phyloP scores from a whole-genome alignment of 2,797 vertebrate species.

The Melanotaenia trifasciata region DNA sequence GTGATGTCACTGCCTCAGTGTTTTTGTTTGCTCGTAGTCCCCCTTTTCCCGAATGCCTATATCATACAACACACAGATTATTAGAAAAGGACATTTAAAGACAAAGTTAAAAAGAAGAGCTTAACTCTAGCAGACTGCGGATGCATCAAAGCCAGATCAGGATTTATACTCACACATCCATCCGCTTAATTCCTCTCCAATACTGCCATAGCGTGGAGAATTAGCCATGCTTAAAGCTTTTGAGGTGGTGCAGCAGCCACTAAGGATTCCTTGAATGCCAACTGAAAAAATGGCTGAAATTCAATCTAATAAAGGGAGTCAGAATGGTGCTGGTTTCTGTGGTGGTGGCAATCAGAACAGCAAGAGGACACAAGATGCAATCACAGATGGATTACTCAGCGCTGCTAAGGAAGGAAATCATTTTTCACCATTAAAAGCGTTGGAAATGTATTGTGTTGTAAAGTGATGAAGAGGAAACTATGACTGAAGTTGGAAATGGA shows the following conservation, averaged over 20 bases:
- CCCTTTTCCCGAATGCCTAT: conserved; percentile 2
- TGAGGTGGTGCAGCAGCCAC: conserved; percentile 38
- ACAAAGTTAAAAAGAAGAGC: conserved; percentile 33
- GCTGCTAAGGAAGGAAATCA: not conserved
- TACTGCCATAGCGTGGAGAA: conserved; percentile 25
- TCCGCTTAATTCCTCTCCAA: conserved; percentile 41
- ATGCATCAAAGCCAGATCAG: conserved; percentile 40
- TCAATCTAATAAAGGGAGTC: conserved; percentile 45
- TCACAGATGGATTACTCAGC: not conserved
- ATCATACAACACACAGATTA: conserved; percentile 19
- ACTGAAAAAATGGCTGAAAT: conserved; percentile 59
- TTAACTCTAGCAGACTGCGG: conserved; percentile 33
- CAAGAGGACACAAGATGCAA: conserved; percentile 28
- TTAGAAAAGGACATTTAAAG: conserved; percentile 17
- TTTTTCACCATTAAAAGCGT: not conserved
- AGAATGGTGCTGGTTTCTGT: conserved; percentile 24
- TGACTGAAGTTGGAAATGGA: not conserved
- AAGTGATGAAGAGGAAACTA: not conserved
- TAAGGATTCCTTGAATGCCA: conserved; percentile 48
- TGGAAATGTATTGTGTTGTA: not conserved
- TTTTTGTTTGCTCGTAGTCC: conserved; percentile 36
- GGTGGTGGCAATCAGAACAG: conserved; percentile 49
- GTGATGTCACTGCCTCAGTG: conserved; percentile 47
- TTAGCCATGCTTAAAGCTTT: conserved; percentile 60
- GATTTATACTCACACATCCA: conserved; percentile 30